Evolutionary conservation across 1,140 invertebrate genomes (phyloP).

Genomic region (Drosophila hydei): DNA sequence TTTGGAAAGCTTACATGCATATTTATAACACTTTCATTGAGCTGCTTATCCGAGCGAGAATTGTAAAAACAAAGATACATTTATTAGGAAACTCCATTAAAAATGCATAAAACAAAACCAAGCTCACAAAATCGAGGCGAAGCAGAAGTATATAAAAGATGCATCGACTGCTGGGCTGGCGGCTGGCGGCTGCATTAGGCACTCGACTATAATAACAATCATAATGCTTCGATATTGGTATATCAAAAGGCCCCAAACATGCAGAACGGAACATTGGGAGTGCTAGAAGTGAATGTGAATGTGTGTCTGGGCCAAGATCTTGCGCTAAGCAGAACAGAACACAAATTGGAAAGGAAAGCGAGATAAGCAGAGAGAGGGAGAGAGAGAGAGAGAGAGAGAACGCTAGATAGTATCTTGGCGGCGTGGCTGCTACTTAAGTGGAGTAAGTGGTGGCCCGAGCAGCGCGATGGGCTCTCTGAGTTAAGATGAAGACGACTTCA

Average conservation of each 20-base stretch:
- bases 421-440: slow-evolving; percentile 40
- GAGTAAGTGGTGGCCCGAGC: slow-evolving; percentile 55
- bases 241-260: slow-evolving; percentile 3
- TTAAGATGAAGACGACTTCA: slow-evolving; percentile 57
- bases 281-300: slow-evolving; percentile 1
- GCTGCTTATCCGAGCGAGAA: slow-evolving; percentile 20
- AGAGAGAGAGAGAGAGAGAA: background rate
- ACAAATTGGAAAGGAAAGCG: background rate
- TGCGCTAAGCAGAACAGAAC: slow-evolving; percentile 22
- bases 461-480: slow-evolving; percentile 23
- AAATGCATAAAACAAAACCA: slow-evolving; percentile 59
- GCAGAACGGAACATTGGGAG: slow-evolving; percentile 2
- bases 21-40: slow-evolving; percentile 73
- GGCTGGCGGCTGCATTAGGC: slow-evolving; percentile 14
- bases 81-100: slow-evolving; percentile 47
- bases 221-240: slow-evolving; percentile 44
- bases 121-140: slow-evolving; percentile 1
- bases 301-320: slow-evolving; percentile 6
- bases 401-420: slow-evolving; percentile 18
- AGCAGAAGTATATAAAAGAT: slow-evolving; percentile 18
- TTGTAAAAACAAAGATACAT: slow-evolving; percentile 41
- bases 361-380: too few species aligned
- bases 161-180: slow-evolving; percentile 2
- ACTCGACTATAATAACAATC: slow-evolving; percentile 58
- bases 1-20: slow-evolving; percentile 46